Base-by-base conservation (phyloP, 2,113 vertebrate genomes). In the Hippopotamus amphibius region DNA sequence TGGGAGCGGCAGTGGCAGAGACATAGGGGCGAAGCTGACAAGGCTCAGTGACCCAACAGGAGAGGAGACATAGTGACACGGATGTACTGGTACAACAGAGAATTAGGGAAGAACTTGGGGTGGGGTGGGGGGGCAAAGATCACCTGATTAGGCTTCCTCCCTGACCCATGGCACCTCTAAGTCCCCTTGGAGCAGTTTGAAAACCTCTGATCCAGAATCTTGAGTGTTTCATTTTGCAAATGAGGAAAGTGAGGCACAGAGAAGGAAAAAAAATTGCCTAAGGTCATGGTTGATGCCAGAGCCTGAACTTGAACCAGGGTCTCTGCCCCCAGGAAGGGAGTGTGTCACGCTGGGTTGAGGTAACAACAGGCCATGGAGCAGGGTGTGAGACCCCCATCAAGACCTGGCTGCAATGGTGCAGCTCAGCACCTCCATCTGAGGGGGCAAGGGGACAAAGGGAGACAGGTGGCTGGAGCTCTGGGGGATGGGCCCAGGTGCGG, bases 261-360 rank as follows among this genome's bases (percentile, higher is more conserved):
- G 50, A 91, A 88, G 6, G 48, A 21, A 43, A 92, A 88, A 69
- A 1, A 76, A 88, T 84, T 88, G 63, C 48, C 65, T 71, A 41
- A 76, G 21, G 30, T 83, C 57, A 82, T 28, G 80, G 55, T 68
- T 74, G 55, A 68, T 90, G 30, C 66, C 71, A 93, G 30, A 65
- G 30, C 9, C 68, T 81, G 77, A 95, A 71, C 48, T 69, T 76
- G 93, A 97, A 93, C 24, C 24, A 41, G 12, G 74, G 19, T 94
- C 61, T 93, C 74, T 90, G 50, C 33, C 80, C 22, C 69, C 24
- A 55, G 43, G 33, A 55, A 13, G 21, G 41, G 22, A 69, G 10
- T 55, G n/a, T 53, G 61, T 57, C 81, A 43, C n/a, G 50, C 48
- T 61, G 80, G 88, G 41, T 4, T 90, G 80, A 93, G 53, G 43